These are phyloP conservation scores for Balearica regulorum DNA, from an alignment of 2,797 vertebrate genomes.

Conservation along the genomic window DNA sequence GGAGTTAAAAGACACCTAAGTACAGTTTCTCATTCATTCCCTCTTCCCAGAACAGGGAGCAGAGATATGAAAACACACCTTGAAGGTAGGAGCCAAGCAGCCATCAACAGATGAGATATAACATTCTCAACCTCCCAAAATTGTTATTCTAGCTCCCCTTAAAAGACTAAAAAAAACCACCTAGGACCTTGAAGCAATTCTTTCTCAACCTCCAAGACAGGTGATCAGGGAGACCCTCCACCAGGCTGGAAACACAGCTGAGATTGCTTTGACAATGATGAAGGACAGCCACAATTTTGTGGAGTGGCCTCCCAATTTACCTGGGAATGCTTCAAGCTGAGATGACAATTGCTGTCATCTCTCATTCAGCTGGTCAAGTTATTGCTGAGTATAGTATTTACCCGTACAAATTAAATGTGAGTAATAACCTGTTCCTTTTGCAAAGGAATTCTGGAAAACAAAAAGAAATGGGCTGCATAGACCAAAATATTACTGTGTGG, in stretches of 20 bases:
- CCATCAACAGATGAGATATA: background rate
- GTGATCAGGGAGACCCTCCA: background rate
- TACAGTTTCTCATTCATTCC: background rate
- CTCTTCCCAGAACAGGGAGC: background rate
- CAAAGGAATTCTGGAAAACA: background rate
- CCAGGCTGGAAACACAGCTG: background rate
- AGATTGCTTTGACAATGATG: background rate
- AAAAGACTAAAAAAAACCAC: background rate
- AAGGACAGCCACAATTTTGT: background rate
- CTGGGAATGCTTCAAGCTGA: background rate
- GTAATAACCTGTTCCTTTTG: background rate
- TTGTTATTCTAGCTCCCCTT: background rate
- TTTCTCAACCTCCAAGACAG: background rate
- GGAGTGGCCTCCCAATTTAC: background rate
- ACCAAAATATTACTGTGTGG: background rate
- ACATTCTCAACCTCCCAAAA: background rate
- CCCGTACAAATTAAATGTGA: background rate
- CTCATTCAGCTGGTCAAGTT: background rate
- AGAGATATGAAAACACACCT: background rate
- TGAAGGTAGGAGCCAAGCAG: background rate
- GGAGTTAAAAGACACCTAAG: background rate
- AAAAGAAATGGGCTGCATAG: background rate
- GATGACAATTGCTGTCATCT: background rate
- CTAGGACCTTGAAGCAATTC: background rate
- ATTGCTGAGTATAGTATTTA: background rate